Evolutionary conservation across 2,888 invertebrate species (phyloP), one percentile per base, ranked within the genome.

Genomic region (Callyntrura guangdongensis): DNA sequence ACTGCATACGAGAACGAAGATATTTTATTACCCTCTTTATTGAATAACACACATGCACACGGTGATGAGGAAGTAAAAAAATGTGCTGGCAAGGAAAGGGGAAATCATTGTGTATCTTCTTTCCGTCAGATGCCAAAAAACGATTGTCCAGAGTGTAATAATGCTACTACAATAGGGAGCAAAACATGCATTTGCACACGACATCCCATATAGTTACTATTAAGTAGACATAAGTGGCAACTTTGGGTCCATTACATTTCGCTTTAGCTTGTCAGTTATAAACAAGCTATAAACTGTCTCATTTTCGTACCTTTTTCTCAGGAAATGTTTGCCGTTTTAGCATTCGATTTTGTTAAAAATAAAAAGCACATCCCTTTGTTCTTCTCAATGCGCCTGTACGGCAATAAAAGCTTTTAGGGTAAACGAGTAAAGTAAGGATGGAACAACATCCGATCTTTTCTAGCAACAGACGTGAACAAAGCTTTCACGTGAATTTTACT

Each of bases 31-130:
- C 8, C 2, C 17, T 61, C 20, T 20, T 6, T 17, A 17, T n/a
- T 61, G 61, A 17, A 61, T 45, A 72, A 1, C 9, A n/a, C 36
- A 61, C 20, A 61, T 14, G 14, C n/a, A n/a, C n/a, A 56, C 12
- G 9, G n/a, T 27, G 56, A 79, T 79, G 79, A 79, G 79, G 79
- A 79, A 79, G 79, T 79, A 79, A 45, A 77, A 25, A 53, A 56
- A 49, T 6, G 6, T 36, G 36, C 36, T 36, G 20, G 56, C 53
- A 79, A 3, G 79, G 27, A 20, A 56, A 53, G 56, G 36, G 79
- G 11, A 11, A 56, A 53, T 17, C 79, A 53, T 6, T 17, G 36
- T 36, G 6, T 45, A 72, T 72, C 45, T 56, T 79, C 72, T 9
- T 56, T 79, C 72, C 0, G 25, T 56, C 56, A 53, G 47, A 56